A percentile compares a stretch with the other conserved stretches of the same genome.
phyloP scores from a whole-genome alignment of 2,113 vertebrate genomes.

The Oncorhynchus tshawytscha region DNA sequence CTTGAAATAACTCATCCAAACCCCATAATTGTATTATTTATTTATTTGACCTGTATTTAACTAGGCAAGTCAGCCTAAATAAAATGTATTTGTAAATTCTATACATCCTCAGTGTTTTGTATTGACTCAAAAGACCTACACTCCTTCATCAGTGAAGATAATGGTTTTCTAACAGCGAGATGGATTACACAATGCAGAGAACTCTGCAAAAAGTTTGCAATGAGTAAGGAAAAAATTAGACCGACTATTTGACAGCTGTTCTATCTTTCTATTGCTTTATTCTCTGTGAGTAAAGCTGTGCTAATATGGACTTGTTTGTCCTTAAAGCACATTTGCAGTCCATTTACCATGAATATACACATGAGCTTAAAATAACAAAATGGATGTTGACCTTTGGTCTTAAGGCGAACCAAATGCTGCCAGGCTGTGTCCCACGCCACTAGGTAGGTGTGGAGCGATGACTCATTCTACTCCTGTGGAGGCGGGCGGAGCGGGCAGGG shows the following conservation, averaged over 20 bases:
- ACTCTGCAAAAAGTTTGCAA: not conserved
- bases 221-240: not conserved
- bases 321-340: slow-evolving; percentile 35
- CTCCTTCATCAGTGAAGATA: not conserved
- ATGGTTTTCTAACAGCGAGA: not conserved
- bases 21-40: not conserved
- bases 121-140: not conserved
- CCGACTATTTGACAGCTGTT: not conserved
- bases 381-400: slow-evolving; percentile 61
- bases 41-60: too few species aligned
- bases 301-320: slow-evolving; percentile 21
- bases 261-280: slow-evolving; percentile 7
- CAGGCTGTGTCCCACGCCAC: slow-evolving; percentile 42
- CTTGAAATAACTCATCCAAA: slow-evolving; percentile 30
- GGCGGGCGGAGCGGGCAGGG: slow-evolving; percentile 7
- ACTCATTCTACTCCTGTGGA: slow-evolving; percentile 53
- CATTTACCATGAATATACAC: slow-evolving; percentile 58
- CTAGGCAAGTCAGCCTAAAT: not conserved
- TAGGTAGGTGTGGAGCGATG: slow-evolving; percentile 52
- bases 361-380: too few species aligned
- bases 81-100: slow-evolving; percentile 5
- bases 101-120: not conserved
- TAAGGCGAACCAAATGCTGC: slow-evolving; percentile 50
- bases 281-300: slow-evolving; percentile 11
- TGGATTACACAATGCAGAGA: not conserved